Conservation (phyloP, 2,888 invertebrate genomes). For the Cremastinae sp. region DNA sequence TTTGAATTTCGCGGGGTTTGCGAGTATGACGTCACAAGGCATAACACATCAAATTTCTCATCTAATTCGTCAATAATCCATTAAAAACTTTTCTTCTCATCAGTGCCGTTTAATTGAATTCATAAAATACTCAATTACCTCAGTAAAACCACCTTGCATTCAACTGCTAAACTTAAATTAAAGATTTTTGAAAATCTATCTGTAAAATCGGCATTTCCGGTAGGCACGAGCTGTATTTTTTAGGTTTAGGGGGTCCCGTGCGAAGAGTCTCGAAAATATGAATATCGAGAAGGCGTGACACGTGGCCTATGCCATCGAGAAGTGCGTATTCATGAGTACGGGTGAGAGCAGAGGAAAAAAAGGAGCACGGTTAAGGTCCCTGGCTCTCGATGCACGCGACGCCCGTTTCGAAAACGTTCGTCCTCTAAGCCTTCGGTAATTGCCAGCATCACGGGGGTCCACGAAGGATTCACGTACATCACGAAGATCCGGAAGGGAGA, state of each 20-base stretch:
- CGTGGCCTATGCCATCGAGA: constrained; percentile 70
- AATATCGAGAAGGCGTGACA: constrained; percentile 74
- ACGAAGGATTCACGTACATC: constrained; percentile 61
- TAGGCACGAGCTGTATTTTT: constrained; percentile 22
- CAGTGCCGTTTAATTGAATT: no score
- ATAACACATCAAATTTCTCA: no score
- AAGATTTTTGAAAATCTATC: no score
- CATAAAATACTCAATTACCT: no score
- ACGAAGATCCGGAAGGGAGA: constrained; percentile 51
- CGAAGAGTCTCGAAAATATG: constrained; percentile 62
- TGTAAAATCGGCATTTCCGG: constrained; percentile 42
- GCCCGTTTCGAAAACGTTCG: constrained; percentile 67
- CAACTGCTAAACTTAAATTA: no score
- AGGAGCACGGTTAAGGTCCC: constrained; percentile 66
- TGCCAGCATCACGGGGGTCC: constrained; percentile 79
- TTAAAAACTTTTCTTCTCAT: no score
- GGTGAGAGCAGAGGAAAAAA: constrained; percentile 55
- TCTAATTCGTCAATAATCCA: no score
- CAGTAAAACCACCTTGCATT: no score
- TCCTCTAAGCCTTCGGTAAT: constrained; percentile 77
- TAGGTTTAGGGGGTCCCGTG: constrained; percentile 49
- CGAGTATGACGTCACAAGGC: no score
- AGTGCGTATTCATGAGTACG: constrained; percentile 70
- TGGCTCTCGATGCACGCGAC: constrained; percentile 63
- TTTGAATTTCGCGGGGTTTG: no score